Percentiles rank a stretch among this genome's conserved stretches.
These are phyloP conservation scores for Gryllus longicercus DNA, from an alignment of 2,888 invertebrate genomes.

Conservation along the genomic window DNA sequence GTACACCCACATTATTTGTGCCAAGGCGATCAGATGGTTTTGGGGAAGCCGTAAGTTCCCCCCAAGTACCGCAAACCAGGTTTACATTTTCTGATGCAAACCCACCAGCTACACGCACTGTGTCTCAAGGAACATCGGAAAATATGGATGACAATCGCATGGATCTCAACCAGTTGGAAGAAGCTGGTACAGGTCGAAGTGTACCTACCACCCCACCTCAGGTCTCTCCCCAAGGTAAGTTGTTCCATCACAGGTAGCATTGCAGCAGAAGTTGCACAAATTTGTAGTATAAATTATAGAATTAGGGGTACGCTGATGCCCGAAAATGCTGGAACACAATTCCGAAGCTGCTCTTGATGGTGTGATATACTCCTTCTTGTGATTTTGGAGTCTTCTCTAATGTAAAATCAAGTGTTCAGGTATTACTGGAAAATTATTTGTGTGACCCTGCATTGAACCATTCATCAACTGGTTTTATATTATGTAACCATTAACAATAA, in stretches of 20 bases:
- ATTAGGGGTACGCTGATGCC: no score
- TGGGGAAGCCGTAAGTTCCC: conserved; percentile 89
- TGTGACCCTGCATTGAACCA: no score
- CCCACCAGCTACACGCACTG: conserved; percentile 33
- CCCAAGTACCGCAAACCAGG: conserved; percentile 64
- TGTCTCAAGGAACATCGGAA: conserved; percentile 56
- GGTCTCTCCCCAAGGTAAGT: conserved; percentile 57
- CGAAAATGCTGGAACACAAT: no score
- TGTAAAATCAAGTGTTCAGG: no score
- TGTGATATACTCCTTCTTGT: no score
- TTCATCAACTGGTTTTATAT: no score
- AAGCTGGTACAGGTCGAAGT: conserved; percentile 60
- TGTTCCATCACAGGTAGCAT: no score
- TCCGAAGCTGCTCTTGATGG: no score
- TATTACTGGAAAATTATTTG: no score
- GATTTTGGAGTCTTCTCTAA: no score
- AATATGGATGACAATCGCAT: conserved; percentile 73
- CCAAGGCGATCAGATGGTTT: conserved; percentile 81
- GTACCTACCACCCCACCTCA: conserved; percentile 66
- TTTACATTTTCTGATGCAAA: conserved; percentile 62
- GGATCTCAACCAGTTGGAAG: conserved; percentile 63
- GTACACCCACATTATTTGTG: conserved; percentile 81
- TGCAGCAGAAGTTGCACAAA: conserved; percentile 33
- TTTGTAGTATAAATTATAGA: no score
- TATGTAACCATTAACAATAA: no score